Percentiles rank a stretch among this genome's conserved stretches.
Conservation (phyloP, 1,140 invertebrate species). For the Microplitis mediator region DNA sequence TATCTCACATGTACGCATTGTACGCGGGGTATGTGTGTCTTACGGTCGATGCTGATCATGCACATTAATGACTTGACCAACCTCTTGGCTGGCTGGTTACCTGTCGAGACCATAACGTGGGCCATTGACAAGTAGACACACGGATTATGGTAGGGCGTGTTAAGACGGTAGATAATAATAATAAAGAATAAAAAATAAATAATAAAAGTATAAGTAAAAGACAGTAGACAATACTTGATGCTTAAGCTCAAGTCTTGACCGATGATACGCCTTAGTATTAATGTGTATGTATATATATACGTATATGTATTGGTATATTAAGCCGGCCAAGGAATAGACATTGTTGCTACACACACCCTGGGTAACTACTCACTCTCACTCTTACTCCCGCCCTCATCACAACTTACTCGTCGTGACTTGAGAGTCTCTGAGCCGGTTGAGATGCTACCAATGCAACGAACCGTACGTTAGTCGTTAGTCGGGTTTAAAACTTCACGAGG, state of each 20-base stretch:
- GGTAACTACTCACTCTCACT: not conserved
- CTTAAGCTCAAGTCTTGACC: not conserved
- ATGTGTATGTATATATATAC: no score
- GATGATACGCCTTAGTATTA: no score
- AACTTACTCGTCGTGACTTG: not conserved
- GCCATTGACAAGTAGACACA: not conserved
- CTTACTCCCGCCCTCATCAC: not conserved
- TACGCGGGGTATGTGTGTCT: not conserved
- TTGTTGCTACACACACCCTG: no score
- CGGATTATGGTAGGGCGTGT: not conserved
- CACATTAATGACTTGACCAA: not conserved
- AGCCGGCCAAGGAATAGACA: no score
- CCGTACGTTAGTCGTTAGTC: not conserved
- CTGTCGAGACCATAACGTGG: not conserved
- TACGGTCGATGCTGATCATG: not conserved
- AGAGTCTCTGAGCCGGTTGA: not conserved
- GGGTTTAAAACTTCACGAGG: not conserved
- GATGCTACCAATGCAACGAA: not conserved
- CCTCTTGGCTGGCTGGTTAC: not conserved
- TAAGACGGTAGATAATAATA: not conserved
- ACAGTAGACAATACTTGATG: not conserved
- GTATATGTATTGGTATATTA: no score
- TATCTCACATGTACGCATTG: no score
- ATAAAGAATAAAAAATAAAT: not conserved
- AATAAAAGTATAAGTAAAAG: not conserved